Percentiles rank a stretch among this genome's conserved stretches.
Evolutionary conservation across 2,888 invertebrate species (phyloP).

Genomic region (Furcula furcula): DNA sequence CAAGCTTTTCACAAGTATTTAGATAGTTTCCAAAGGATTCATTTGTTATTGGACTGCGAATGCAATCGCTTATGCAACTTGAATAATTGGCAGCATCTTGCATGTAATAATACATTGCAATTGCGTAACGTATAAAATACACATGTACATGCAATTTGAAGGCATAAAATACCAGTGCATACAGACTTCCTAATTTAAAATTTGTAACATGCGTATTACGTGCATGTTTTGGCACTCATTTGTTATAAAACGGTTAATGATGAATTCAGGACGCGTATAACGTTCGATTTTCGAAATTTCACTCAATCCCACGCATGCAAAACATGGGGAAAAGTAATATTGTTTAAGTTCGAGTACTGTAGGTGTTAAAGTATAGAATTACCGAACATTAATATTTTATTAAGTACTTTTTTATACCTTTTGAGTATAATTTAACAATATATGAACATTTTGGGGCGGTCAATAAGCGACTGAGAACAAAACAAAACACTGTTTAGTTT

Average conservation of each 20-base stretch:
- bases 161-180: conserved; percentile 11
- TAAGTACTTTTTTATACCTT: no score
- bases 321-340: conserved; percentile 57
- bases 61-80: conserved; percentile 17
- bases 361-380: no score
- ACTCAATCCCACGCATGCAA: conserved; percentile 32
- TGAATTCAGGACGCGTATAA: conserved; percentile 43
- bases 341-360: no score
- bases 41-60: no score
- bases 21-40: no score
- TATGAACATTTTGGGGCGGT: no score
- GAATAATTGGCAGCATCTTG: conserved; percentile 15
- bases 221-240: conserved; percentile 35
- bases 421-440: no score
- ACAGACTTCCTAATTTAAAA: conserved; percentile 20
- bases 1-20: no score
- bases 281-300: conserved; percentile 55
- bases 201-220: conserved; percentile 24
- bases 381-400: no score
- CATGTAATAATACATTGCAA: conserved; percentile 13
- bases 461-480: no score
- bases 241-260: conserved; percentile 29
- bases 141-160: conserved; percentile 3
- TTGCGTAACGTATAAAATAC: conserved; percentile 19
- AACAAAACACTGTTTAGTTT: no score